These are phyloP conservation scores for Catotricha subobsoleta DNA, from an alignment of 2,888 invertebrate genomes.

Conservation along the genomic window DNA sequence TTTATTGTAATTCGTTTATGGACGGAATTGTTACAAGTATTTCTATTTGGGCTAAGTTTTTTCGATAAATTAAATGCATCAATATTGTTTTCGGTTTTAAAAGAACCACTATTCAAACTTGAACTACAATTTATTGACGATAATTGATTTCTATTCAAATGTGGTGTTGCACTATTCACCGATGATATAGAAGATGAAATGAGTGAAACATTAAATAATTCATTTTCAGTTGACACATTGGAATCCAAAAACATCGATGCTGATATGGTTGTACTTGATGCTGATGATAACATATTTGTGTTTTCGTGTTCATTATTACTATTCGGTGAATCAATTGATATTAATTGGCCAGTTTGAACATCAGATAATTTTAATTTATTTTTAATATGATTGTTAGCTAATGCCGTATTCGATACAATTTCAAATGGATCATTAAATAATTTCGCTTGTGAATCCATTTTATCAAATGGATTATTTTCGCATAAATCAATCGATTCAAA, in stretches of 20 bases:
- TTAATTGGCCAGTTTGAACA: neutral
- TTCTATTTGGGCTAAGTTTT: no score
- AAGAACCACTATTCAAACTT: no score
- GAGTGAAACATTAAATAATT: neutral
- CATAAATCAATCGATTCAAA: neutral
- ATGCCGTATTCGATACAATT: neutral
- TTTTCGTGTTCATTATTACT: neutral
- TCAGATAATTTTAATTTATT: neutral
- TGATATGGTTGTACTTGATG: neutral
- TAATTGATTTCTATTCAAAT: no score
- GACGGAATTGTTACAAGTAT: no score
- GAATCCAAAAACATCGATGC: neutral
- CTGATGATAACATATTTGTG: neutral
- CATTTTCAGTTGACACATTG: neutral
- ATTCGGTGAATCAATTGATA: constrained; percentile 1
- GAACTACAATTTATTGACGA: no score
- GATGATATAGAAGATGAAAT: neutral
- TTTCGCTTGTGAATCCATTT: neutral
- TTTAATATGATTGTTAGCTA: neutral
- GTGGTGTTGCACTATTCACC: no score
- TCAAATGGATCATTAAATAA: constrained; percentile 2
- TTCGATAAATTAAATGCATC: no score
- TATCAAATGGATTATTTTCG: constrained; percentile 2
- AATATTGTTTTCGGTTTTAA: no score
- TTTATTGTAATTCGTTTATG: no score